Evolutionary conservation across 2,797 vertebrate species (phyloP).

Genomic region (Euthynnus affinis): DNA sequence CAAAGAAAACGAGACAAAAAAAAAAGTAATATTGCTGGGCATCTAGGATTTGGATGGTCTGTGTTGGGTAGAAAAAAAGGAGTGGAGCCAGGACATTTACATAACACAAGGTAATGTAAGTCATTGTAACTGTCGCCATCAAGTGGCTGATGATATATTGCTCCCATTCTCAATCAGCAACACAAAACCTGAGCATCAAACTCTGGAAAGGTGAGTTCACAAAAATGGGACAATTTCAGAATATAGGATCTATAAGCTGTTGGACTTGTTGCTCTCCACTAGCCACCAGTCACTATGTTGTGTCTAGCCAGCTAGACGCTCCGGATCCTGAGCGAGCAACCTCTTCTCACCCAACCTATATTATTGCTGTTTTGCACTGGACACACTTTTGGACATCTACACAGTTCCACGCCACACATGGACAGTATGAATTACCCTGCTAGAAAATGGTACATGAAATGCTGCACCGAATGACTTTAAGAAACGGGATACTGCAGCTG

Average conservation of each 20-base stretch:
- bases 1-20: constrained; percentile 52
- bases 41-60: constrained; percentile 19
- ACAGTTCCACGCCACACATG: constrained; percentile 18
- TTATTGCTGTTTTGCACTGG: constrained; percentile 81
- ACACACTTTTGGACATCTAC: constrained; percentile 40
- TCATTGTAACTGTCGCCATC: constrained; percentile 65
- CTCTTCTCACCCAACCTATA: constrained; percentile 57
- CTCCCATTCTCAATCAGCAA: constrained; percentile 61
- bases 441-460: constrained; percentile 57
- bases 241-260: constrained; percentile 57
- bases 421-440: constrained; percentile 56
- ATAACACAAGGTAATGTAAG: constrained; percentile 50
- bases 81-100: constrained; percentile 33
- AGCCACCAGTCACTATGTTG: constrained; percentile 54
- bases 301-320: constrained; percentile 86
- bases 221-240: constrained; percentile 60
- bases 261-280: constrained; percentile 46
- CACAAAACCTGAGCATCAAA: constrained; percentile 82
- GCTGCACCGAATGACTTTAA: constrained; percentile 34
- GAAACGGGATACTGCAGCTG: constrained; percentile 84
- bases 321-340: constrained; percentile 69
- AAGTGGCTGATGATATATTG: constrained; percentile 74
- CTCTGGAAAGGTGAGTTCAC: constrained; percentile 59
- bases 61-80: not conserved
- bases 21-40: constrained; percentile 57